A percentile compares a stretch with the other conserved stretches of the same genome.
These are phyloP conservation scores for Catotricha subobsoleta DNA, from an alignment of 2,888 invertebrate species.

Conservation along the genomic window DNA sequence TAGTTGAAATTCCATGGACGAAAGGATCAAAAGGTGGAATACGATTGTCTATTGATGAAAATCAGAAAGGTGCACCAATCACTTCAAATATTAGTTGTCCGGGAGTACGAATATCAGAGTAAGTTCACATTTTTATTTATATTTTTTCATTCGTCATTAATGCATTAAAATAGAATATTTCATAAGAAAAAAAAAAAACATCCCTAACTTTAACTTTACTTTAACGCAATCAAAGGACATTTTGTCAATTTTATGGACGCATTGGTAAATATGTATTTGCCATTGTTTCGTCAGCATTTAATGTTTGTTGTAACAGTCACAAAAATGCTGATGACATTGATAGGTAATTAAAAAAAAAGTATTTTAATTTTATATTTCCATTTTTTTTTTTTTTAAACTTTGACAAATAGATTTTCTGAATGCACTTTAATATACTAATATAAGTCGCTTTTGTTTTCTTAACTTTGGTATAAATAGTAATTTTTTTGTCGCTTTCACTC, in stretches of 20 bases:
- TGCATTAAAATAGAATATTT: too few relatives aligned
- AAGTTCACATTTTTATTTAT: constrained; percentile 19
- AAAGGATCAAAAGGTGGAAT: constrained; percentile 39
- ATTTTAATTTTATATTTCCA: too few relatives aligned
- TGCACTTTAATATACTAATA: too few relatives aligned
- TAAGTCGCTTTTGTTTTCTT: too few relatives aligned
- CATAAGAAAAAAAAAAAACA: too few relatives aligned
- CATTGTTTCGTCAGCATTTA: constrained; percentile 50
- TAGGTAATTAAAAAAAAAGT: too few relatives aligned
- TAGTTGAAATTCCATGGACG: constrained; percentile 58
- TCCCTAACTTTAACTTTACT: too few relatives aligned
- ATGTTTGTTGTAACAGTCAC: constrained; percentile 50
- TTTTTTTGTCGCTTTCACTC: too few relatives aligned
- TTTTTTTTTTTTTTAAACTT: too few relatives aligned
- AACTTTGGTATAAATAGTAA: too few relatives aligned
- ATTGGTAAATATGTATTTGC: constrained; percentile 50
- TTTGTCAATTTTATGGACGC: constrained; percentile 48
- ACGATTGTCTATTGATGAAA: constrained; percentile 32
- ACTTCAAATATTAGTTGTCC: constrained; percentile 33
- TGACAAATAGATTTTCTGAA: too few relatives aligned
- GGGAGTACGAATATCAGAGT: constrained; percentile 55
- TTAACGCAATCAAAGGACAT: constrained; percentile 30
- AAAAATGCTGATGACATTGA: constrained; percentile 15
- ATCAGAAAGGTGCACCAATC: constrained; percentile 15
- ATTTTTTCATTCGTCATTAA: too few relatives aligned